Percentiles rank a stretch among this genome's conserved stretches.
Evolutionary conservation across 1,140 invertebrate genomes (phyloP).

Genomic region (Eubasilissa regina): DNA sequence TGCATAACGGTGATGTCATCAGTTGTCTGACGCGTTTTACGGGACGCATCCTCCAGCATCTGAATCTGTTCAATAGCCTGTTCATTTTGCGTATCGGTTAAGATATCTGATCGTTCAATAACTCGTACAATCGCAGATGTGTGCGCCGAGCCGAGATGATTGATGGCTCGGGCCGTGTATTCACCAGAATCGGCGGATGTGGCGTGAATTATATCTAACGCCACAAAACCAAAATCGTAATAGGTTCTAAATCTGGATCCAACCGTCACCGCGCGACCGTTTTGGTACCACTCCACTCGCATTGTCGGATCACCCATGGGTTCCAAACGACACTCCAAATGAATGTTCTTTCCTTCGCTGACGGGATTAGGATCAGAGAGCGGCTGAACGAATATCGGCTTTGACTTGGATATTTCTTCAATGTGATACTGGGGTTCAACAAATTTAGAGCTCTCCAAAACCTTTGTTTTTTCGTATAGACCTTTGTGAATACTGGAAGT

Average conservation of each 20-base stretch:
- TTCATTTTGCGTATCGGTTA: constrained; percentile 96
- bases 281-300: constrained; percentile 96
- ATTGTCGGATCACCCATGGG: constrained; percentile 97
- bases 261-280: constrained; percentile 89
- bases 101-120: constrained; percentile 86
- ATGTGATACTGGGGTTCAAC: constrained; percentile 91
- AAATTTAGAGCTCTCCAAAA: constrained; percentile 89
- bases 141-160: constrained; percentile 92
- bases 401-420: constrained; percentile 94
- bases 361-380: constrained; percentile 87
- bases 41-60: constrained; percentile 90
- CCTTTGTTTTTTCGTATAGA: constrained; percentile 89
- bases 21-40: constrained; percentile 78
- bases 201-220: constrained; percentile 90
- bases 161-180: constrained; percentile 92
- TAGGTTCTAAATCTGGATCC: constrained; percentile 95
- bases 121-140: constrained; percentile 92
- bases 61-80: constrained; percentile 95
- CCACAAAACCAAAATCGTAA: constrained; percentile 95
- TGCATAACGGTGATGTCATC: constrained; percentile 87
- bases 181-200: constrained; percentile 93
- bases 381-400: constrained; percentile 91
- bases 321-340: constrained; percentile 91
- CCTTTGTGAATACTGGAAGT: constrained; percentile 89
- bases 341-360: constrained; percentile 92